Percentiles rank a stretch among this genome's conserved stretches.
Conservation (phyloP, 1,140 invertebrate species). For the Heliconius himera region DNA sequence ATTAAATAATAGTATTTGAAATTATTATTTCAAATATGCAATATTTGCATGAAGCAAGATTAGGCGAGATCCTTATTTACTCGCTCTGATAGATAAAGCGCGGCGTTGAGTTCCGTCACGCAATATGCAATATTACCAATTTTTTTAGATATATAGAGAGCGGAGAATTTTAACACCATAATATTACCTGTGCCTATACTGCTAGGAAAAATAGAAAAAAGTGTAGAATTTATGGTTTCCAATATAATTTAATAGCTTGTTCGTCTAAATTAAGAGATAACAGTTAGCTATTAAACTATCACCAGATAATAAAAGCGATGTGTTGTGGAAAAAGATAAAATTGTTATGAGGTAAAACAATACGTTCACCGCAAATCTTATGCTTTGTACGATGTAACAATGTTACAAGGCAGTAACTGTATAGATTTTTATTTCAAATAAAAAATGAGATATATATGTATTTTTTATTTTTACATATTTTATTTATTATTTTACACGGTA, state of each 20-base stretch:
- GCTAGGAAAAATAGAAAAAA: no score
- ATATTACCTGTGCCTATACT: no score
- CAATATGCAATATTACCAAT: no score
- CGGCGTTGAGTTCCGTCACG: no score
- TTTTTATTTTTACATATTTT: not conserved
- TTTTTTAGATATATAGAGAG: no score
- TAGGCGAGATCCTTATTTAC: no score
- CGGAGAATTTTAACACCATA: no score
- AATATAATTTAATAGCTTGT: constrained; percentile 10
- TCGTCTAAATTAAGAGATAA: constrained; percentile 14
- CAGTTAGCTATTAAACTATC: constrained; percentile 2
- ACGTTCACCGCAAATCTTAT: not conserved
- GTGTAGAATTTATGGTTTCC: not conserved
- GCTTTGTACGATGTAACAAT: not conserved
- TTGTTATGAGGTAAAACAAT: constrained; percentile 13
- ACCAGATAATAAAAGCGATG: constrained; percentile 4
- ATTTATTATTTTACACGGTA: no score
- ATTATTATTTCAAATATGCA: no score
- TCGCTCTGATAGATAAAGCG: no score
- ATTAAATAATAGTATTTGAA: no score
- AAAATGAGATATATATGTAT: not conserved
- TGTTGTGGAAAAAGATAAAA: constrained; percentile 7
- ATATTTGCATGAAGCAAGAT: no score
- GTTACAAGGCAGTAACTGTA: not conserved
- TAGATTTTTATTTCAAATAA: not conserved